Evolutionary conservation across 37 sponge, comb jelly and placozoan genomes (phyloP).

Genomic region (Lycopodina hypogea): DNA sequence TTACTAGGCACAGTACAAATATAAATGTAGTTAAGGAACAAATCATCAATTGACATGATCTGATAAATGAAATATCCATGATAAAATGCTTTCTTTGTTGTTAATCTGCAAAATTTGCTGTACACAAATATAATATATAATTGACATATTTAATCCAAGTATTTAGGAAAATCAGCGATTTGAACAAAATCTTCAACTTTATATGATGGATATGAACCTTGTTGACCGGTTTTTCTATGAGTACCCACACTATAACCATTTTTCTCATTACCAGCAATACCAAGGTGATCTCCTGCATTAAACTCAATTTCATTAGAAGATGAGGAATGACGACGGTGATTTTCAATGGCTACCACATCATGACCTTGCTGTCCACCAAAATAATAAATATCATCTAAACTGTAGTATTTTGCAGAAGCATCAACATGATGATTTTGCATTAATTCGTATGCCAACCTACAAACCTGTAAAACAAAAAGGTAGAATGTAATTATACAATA

Average conservation of each 20-base stretch:
- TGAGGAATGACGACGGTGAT: conserved; percentile 2
- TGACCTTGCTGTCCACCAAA: conserved; percentile 79
- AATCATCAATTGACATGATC: too few species aligned
- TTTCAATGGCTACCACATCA: conserved; percentile 21
- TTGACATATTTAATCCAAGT: conserved; percentile 6
- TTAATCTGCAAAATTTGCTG: too few species aligned
- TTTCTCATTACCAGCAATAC: conserved; percentile 74
- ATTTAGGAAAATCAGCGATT: conserved; percentile 61
- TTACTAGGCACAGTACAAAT: too few species aligned
- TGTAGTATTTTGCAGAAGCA: conserved; percentile 65
- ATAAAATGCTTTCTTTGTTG: too few species aligned
- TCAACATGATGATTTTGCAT: conserved; percentile 81
- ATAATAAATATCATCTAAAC: conserved; percentile 85
- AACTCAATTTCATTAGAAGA: conserved; percentile 19
- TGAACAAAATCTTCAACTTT: conserved; percentile 64
- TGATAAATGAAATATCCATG: too few species aligned
- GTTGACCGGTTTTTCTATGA: not conserved
- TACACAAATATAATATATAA: too few species aligned
- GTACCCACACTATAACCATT: conserved; percentile 66
- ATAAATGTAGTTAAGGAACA: too few species aligned
- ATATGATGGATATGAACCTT: conserved; percentile 66
- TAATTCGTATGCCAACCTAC: conserved; percentile 77
- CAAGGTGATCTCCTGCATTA: conserved; percentile 59
- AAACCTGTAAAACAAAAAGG: conserved; percentile 44
- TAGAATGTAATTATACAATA: not conserved